Evolutionary conservation across 2,888 invertebrate species (phyloP).

Genomic region (Coenonympha glycerion): DNA sequence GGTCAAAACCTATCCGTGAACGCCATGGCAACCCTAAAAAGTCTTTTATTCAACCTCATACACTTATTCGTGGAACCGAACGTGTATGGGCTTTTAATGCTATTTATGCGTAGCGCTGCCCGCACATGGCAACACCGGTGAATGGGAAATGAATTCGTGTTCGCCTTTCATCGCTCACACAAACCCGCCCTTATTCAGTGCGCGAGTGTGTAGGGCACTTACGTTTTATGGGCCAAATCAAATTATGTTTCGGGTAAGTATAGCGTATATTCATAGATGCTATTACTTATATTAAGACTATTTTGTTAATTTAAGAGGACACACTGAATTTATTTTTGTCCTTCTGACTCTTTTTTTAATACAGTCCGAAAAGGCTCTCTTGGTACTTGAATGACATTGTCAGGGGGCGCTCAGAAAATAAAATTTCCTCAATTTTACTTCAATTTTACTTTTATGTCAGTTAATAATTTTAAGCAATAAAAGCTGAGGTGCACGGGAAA

Average conservation of each 20-base stretch:
- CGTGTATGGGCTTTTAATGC: constrained; percentile 36
- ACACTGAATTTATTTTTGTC: no score
- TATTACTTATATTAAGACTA: no score
- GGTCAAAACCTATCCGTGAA: neutral
- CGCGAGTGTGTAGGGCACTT: neutral
- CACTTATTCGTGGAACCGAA: constrained; percentile 28
- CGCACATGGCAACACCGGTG: neutral
- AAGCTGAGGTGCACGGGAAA: no score
- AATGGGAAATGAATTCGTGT: neutral
- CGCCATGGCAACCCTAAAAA: neutral
- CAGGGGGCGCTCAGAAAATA: no score
- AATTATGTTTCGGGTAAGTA: no score
- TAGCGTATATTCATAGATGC: neutral
- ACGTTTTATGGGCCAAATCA: neutral
- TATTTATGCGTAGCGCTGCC: neutral
- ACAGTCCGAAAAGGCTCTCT: no score
- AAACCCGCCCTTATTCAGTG: constrained; percentile 1
- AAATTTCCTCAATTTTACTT: no score
- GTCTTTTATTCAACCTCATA: constrained; percentile 9
- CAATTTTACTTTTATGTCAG: no score
- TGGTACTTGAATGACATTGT: no score
- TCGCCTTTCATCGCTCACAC: constrained; percentile 5
- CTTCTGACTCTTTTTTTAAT: no score
- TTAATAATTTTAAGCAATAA: no score
- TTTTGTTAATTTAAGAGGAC: no score